Evolutionary conservation across 2,888 invertebrate species (phyloP).

Genomic region (Acanthopleura granulata): DNA sequence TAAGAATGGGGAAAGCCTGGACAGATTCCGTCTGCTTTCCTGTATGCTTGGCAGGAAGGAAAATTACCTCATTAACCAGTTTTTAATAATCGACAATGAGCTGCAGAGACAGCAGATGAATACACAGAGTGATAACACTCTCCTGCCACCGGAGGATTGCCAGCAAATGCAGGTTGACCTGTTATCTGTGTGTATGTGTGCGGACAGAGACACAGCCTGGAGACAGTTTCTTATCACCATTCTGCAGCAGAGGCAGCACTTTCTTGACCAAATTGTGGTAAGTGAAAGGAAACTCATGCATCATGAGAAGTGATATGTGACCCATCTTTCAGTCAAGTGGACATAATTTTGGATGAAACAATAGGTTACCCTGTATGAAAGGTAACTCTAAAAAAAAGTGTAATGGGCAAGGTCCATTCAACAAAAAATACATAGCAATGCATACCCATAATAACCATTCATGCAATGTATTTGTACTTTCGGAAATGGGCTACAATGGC

Average conservation of each 20-base stretch:
- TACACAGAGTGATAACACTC: not conserved
- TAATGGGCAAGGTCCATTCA: no score
- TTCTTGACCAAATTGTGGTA: conserved; percentile 57
- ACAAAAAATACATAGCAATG: no score
- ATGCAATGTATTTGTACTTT: no score
- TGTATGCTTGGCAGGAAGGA: conserved; percentile 44
- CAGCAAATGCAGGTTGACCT: conserved; percentile 43
- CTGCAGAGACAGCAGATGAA: not conserved
- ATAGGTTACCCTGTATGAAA: no score
- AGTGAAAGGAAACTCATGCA: conserved; percentile 20
- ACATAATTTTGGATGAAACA: no score
- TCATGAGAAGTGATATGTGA: no score
- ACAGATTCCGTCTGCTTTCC: conserved; percentile 44
- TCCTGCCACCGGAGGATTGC: conserved; percentile 11
- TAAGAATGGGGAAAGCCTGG: conserved; percentile 30
- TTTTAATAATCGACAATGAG: conserved; percentile 43
- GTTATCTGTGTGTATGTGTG: conserved; percentile 38
- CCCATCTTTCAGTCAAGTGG: no score
- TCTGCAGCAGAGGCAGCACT: conserved; percentile 49
- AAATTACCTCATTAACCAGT: conserved; percentile 49
- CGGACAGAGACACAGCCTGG: conserved; percentile 45
- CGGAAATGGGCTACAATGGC: no score
- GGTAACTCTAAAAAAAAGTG: no score
- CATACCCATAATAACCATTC: no score
- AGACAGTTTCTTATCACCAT: conserved; percentile 48